A percentile compares a stretch with the other conserved stretches of the same genome.
Evolutionary conservation across 2,113 vertebrate species (phyloP).

Genomic region (Tiliqua scincoides): DNA sequence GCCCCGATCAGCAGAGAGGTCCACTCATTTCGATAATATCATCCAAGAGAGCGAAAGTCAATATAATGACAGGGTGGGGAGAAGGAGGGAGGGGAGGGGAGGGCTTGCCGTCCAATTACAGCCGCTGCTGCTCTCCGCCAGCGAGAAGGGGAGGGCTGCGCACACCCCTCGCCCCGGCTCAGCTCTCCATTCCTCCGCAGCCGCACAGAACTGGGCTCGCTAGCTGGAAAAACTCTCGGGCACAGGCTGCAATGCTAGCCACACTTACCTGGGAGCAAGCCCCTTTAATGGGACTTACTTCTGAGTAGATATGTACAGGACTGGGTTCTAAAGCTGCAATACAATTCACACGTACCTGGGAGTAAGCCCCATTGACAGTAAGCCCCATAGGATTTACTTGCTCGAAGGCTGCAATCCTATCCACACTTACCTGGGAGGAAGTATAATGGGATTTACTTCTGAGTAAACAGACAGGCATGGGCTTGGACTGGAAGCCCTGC

Average conservation of each 20-base stretch:
- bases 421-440: no score
- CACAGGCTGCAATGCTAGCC: background rate
- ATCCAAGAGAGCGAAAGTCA: slow-evolving; percentile 90
- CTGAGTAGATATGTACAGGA: no score
- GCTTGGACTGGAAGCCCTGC: no score
- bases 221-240: slow-evolving; percentile 52
- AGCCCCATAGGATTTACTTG: no score
- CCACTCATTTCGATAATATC: slow-evolving; percentile 94
- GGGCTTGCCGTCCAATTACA: slow-evolving; percentile 97
- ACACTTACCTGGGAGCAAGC: no score
- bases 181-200: background rate
- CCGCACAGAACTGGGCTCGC: slow-evolving; percentile 43
- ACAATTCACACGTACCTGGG: no score
- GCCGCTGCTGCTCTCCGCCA: slow-evolving; percentile 76
- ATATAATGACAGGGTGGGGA: slow-evolving; percentile 93
- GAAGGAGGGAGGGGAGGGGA: slow-evolving; percentile 89
- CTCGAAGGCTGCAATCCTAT: no score
- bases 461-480: no score
- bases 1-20: slow-evolving; percentile 87
- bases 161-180: background rate
- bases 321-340: no score
- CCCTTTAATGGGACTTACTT: no score
- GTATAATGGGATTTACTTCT: no score
- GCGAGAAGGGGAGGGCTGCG: slow-evolving; percentile 59
- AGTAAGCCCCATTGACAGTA: no score